Evolutionary conservation across 2,113 vertebrate species (phyloP).

Genomic region (Malurus melanocephalus): DNA sequence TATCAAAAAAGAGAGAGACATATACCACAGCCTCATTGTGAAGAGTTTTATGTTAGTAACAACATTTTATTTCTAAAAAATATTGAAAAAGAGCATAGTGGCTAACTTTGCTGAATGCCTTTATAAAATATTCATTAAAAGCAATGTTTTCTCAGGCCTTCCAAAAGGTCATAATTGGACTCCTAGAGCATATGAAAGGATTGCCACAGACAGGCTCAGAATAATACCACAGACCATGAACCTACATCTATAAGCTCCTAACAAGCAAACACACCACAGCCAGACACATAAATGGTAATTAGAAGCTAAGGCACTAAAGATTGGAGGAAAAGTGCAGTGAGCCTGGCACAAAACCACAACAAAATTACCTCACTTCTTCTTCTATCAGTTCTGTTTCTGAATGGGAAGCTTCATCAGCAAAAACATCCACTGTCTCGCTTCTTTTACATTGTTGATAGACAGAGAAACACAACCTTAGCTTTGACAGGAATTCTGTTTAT

Average conservation of each 20-base stretch:
- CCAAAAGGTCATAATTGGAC: not conserved
- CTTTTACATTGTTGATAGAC: constrained; percentile 55
- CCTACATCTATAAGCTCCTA: constrained; percentile 55
- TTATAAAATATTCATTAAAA: constrained; percentile 23
- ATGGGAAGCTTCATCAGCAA: constrained; percentile 65
- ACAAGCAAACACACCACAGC: constrained; percentile 37
- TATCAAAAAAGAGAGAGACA: not conserved
- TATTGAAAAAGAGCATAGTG: not conserved
- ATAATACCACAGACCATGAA: constrained; percentile 21
- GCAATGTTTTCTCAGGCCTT: not conserved
- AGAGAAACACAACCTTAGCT: constrained; percentile 61
- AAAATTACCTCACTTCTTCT: constrained; percentile 67
- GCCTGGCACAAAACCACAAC: constrained; percentile 43
- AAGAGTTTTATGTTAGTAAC: not conserved
- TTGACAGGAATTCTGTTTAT: not conserved
- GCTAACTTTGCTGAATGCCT: not conserved
- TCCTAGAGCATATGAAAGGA: not conserved
- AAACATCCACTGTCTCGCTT: constrained; percentile 71
- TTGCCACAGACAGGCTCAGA: constrained; percentile 46
- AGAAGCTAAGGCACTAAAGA: constrained; percentile 25
- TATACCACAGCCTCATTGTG: not conserved
- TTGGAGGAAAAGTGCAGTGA: not conserved
- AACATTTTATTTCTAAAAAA: not conserved
- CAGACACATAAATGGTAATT: not conserved
- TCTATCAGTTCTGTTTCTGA: constrained; percentile 67